Percentiles rank a stretch among this genome's conserved stretches.
Conservation (phyloP, 2,113 vertebrate genomes). For the Salminus brasiliensis region DNA sequence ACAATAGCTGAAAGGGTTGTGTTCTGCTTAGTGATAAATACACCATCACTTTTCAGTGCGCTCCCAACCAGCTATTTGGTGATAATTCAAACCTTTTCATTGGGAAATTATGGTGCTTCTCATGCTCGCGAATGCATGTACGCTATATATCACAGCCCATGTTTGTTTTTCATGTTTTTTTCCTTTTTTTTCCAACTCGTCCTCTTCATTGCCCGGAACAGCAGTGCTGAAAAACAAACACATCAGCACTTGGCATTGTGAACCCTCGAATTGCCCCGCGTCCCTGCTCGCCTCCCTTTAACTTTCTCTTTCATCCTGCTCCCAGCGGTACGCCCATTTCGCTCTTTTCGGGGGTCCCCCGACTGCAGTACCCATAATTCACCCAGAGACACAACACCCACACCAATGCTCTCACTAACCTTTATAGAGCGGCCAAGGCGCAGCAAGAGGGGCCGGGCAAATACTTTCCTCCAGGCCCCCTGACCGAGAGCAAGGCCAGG, state of each 20-base stretch:
- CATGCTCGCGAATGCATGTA: slow-evolving; percentile 66
- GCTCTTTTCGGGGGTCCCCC: slow-evolving; percentile 76
- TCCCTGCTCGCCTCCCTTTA: slow-evolving; percentile 50
- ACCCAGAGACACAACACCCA: slow-evolving; percentile 76
- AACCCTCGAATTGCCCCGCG: slow-evolving; percentile 73
- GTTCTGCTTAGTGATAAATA: slow-evolving; percentile 43
- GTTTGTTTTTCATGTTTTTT: slow-evolving; percentile 64
- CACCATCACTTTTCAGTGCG: slow-evolving; percentile 8
- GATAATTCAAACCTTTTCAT: slow-evolving; percentile 62
- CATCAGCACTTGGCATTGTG: slow-evolving; percentile 79
- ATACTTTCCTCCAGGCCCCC: slow-evolving; percentile 68
- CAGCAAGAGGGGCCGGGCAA: slow-evolving; percentile 67
- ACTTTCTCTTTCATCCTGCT: slow-evolving; percentile 72
- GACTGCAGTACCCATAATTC: slow-evolving; percentile 78
- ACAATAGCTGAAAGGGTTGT: slow-evolving; percentile 1
- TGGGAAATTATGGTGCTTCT: slow-evolving; percentile 65
- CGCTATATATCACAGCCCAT: slow-evolving; percentile 73
- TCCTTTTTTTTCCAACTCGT: background rate
- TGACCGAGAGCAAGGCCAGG: slow-evolving; percentile 61
- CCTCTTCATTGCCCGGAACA: slow-evolving; percentile 73
- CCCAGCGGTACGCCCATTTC: slow-evolving; percentile 71
- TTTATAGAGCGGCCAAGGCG: slow-evolving; percentile 73
- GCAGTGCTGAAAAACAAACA: slow-evolving; percentile 78
- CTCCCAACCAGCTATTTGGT: slow-evolving; percentile 46
- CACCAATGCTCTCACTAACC: slow-evolving; percentile 73